Percentiles rank a stretch among this genome's conserved stretches.
phyloP scores from a whole-genome alignment of 2,888 invertebrate genomes.

The Drosophila colorata region DNA sequence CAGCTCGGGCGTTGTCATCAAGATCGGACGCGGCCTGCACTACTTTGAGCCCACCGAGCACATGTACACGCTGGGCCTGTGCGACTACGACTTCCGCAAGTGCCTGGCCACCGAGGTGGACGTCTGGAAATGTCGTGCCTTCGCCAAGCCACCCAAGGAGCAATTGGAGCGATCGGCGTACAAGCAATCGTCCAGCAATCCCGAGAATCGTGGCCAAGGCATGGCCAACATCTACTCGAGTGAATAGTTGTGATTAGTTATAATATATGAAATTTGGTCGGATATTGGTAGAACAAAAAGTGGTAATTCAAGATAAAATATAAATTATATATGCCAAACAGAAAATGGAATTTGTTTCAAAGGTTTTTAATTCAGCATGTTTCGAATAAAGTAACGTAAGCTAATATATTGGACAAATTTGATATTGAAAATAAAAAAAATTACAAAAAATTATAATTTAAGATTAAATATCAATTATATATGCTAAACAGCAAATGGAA shows the following conservation, averaged over 20 bases:
- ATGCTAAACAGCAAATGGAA: too few relatives aligned
- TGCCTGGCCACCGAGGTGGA: constrained; percentile 94
- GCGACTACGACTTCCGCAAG: constrained; percentile 91
- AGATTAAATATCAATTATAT: too few relatives aligned
- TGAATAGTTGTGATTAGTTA: constrained; percentile 16
- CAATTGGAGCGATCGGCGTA: constrained; percentile 2
- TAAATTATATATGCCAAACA: neutral
- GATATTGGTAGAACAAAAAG: neutral
- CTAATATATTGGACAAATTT: too few relatives aligned
- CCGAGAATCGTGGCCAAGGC: constrained; percentile 13
- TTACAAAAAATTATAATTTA: too few relatives aligned
- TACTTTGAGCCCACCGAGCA: constrained; percentile 92
- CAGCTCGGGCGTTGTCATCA: constrained; percentile 95
- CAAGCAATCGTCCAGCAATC: constrained; percentile 10
- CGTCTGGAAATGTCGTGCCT: constrained; percentile 85
- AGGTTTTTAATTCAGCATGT: too few relatives aligned
- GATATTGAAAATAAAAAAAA: too few relatives aligned
- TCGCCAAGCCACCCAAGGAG: constrained; percentile 47
- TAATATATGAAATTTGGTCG: neutral
- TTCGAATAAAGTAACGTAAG: too few relatives aligned
- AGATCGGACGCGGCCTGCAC: constrained; percentile 95
- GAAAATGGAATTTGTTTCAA: too few relatives aligned
- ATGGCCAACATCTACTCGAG: constrained; percentile 38
- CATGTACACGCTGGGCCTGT: constrained; percentile 89
- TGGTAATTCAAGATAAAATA: neutral